phyloP scores from a whole-genome alignment of 1,140 invertebrate species.

The Cotesia chilonis region DNA sequence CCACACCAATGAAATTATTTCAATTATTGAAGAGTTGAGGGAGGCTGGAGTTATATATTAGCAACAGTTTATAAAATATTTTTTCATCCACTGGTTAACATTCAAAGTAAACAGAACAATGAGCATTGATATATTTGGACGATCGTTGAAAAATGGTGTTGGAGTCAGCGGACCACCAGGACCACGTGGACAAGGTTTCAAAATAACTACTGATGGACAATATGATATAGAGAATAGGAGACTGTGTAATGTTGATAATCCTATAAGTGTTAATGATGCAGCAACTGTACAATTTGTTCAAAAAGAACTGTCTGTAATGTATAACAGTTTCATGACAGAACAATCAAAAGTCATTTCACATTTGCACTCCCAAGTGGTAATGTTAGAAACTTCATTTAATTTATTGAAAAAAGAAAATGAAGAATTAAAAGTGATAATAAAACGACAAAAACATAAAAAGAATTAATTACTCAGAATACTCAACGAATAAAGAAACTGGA shows the following conservation, averaged over 20 bases:
- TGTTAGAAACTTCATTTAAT: not conserved
- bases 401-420: too few relatives aligned
- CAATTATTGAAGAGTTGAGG: conserved; percentile 19
- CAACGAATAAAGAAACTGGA: not conserved
- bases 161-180: not conserved
- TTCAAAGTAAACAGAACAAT: conserved; percentile 5
- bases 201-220: conserved; percentile 29
- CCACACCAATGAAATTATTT: conserved; percentile 23
- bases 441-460: too few relatives aligned
- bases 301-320: not conserved
- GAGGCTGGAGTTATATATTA: conserved; percentile 27
- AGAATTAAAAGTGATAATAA: too few relatives aligned
- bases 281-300: not conserved
- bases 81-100: not conserved
- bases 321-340: not conserved
- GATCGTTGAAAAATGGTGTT: conserved; percentile 4
- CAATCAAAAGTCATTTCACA: conserved; percentile 9
- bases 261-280: not conserved
- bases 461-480: too few relatives aligned
- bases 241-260: conserved; percentile 26
- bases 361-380: not conserved
- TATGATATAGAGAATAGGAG: conserved; percentile 33
- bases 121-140: conserved; percentile 39
- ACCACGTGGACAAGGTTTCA: conserved; percentile 30
- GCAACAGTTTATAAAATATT: not conserved